Percentiles rank a stretch among this genome's conserved stretches.
Conservation (phyloP, 1,140 invertebrate genomes). For the Calephelis nemesis region DNA sequence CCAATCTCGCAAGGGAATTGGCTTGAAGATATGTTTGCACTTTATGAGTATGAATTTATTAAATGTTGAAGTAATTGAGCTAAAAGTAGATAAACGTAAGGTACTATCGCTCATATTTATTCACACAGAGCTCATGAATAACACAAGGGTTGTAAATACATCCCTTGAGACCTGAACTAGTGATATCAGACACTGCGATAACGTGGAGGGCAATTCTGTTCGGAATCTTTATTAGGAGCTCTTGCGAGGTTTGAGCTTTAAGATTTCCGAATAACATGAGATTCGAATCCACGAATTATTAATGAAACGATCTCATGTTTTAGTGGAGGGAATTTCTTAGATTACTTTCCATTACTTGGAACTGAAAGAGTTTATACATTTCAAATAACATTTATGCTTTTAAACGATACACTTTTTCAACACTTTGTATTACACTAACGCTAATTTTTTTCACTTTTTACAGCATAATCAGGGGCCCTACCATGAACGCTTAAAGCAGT, state of each 20-base stretch:
- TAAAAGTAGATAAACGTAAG: conserved; percentile 37
- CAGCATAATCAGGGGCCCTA: too few species aligned
- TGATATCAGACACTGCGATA: conserved; percentile 52
- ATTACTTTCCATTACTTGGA: too few species aligned
- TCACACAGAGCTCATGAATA: conserved; percentile 67
- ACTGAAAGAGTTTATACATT: too few species aligned
- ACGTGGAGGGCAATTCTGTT: conserved; percentile 58
- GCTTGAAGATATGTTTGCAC: too few species aligned
- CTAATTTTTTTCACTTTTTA: too few species aligned
- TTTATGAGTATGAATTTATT: not conserved
- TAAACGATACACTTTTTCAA: too few species aligned
- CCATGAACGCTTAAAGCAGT: too few species aligned
- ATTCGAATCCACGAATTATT: conserved; percentile 53
- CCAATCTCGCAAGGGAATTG: too few species aligned
- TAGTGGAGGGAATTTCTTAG: too few species aligned
- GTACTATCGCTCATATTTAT: conserved; percentile 60
- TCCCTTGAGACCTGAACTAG: conserved; percentile 51
- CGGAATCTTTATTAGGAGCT: conserved; percentile 58
- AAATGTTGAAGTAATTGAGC: conserved; percentile 32
- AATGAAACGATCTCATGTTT: conserved; percentile 24
- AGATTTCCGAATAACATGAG: conserved; percentile 51
- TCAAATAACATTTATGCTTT: too few species aligned
- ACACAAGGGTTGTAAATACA: conserved; percentile 63
- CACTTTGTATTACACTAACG: too few species aligned
- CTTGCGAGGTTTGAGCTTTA: conserved; percentile 47